Conservation (phyloP, 2,888 invertebrate genomes). For the Acanthopleura granulata region DNA sequence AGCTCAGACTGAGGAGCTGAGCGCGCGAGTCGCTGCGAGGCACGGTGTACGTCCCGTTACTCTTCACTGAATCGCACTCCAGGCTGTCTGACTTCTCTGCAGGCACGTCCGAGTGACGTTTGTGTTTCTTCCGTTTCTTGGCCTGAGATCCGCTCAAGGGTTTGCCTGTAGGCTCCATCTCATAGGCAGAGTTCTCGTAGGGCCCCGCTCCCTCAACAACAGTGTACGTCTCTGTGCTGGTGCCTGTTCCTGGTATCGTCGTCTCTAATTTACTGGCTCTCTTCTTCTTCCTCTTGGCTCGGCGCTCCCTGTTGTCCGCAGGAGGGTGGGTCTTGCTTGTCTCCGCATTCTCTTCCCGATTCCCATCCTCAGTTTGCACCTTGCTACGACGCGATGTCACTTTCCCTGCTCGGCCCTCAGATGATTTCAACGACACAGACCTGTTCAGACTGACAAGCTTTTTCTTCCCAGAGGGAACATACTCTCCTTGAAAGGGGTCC, state of each 20-base stretch:
- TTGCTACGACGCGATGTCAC: too few species aligned
- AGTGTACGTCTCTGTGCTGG: background rate
- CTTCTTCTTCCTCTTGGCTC: background rate
- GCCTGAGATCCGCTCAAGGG: background rate
- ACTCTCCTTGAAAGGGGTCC: conserved; percentile 45
- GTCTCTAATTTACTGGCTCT: background rate
- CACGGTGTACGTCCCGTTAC: conserved; percentile 45
- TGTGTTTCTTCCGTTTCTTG: background rate
- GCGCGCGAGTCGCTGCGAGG: conserved; percentile 11
- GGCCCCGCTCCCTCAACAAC: background rate
- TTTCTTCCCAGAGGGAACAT: conserved; percentile 37
- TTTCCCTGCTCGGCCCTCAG: background rate
- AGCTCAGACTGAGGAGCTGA: conserved; percentile 24
- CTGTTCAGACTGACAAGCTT: conserved; percentile 2
- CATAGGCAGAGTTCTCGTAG: background rate
- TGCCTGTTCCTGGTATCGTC: background rate
- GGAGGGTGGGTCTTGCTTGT: too few species aligned
- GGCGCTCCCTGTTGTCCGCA: background rate
- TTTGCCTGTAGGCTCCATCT: background rate
- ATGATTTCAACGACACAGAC: background rate
- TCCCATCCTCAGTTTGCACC: background rate
- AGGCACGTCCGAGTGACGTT: background rate
- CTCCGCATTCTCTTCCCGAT: background rate
- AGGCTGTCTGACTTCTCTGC: conserved; percentile 14
- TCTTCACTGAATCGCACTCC: conserved; percentile 39